Base-by-base conservation (phyloP, 2,113 vertebrate species). In the Etia nguti region DNA sequence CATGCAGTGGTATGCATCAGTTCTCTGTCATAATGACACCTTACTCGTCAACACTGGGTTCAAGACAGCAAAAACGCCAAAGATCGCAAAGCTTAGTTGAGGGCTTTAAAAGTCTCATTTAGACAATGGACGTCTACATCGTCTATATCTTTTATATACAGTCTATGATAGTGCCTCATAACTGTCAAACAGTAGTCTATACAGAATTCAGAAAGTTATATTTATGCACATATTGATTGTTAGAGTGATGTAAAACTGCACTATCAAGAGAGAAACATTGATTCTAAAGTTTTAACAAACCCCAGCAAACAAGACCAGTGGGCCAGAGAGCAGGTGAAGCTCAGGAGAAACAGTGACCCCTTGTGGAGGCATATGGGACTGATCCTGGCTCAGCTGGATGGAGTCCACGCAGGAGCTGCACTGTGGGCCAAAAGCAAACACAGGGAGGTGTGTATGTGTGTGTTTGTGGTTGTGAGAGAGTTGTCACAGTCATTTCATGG, bases 341-440 rank as follows among this genome's bases (percentile, higher is more conserved):
- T 88, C 55, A 92, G 81, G 88, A 89, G 84, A 80, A 77, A 85
- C 86, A 93, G 80, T 10, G 97, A 98, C 86, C 95, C 97, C 11
- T 91, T 97, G 92, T 99, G 98, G 98, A 96, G 92, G 65, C 97
- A 98, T 68, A 86, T 94, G 38, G 97, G 97, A 93, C 97, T 98
- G 87, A 82, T 98, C 84, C 88, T 97, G 90, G 94, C 96, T 80
- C 97, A 98, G 87, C 46, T 98, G 91, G 97, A 98, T 65, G 98
- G 98, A 52, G 95, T 99, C 24, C 96, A 97, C 11, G 94, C 96
- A 16, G 98, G 98, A 91, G 97, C 97, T 26, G 83, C 91, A 6
- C 95, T 95, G 65, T 98, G 97, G 96, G 96, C 97, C 90, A 92
- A 92, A 36, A 91, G 81, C 36, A 96, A 95, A 73, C 93, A 96